phyloP scores from a whole-genome alignment of 2,888 invertebrate genomes.

The Amblyteles armatorius region DNA sequence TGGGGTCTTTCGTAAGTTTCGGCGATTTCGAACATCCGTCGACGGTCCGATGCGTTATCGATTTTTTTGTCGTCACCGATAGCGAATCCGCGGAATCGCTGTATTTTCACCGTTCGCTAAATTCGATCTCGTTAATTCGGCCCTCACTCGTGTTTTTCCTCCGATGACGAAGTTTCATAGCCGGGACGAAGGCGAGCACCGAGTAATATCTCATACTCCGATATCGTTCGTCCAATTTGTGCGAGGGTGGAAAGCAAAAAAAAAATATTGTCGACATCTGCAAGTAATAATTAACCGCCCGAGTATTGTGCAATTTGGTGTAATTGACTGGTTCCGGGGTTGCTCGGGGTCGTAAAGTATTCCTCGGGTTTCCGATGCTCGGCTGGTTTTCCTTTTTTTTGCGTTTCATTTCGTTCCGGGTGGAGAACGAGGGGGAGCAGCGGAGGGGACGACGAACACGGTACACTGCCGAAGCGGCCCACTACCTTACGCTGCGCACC shows the following conservation, averaged over 20 bases:
- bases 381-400: conserved; percentile 1
- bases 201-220: not conserved
- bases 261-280: conserved; percentile 9
- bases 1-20: not conserved
- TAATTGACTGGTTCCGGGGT: conserved; percentile 22
- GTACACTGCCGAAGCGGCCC: conserved; percentile 1
- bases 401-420: conserved; percentile 6
- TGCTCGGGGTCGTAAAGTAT: conserved; percentile 35
- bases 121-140: not conserved
- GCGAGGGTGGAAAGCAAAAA: not conserved
- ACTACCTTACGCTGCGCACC: conserved; percentile 2
- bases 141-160: not conserved
- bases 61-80: not conserved
- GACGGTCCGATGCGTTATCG: not conserved
- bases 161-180: not conserved
- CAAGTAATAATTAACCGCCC: conserved; percentile 20
- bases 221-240: conserved; percentile 5
- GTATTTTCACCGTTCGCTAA: not conserved
- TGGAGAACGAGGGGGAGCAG: conserved; percentile 33
- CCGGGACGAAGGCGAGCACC: not conserved
- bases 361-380: conserved; percentile 41
- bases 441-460: conserved; percentile 22
- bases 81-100: too few relatives aligned
- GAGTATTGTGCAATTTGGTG: conserved; percentile 25
- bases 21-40: not conserved